Conservation (phyloP, 2,797 vertebrate species). For the Sternarchorhynchus goeldii region DNA sequence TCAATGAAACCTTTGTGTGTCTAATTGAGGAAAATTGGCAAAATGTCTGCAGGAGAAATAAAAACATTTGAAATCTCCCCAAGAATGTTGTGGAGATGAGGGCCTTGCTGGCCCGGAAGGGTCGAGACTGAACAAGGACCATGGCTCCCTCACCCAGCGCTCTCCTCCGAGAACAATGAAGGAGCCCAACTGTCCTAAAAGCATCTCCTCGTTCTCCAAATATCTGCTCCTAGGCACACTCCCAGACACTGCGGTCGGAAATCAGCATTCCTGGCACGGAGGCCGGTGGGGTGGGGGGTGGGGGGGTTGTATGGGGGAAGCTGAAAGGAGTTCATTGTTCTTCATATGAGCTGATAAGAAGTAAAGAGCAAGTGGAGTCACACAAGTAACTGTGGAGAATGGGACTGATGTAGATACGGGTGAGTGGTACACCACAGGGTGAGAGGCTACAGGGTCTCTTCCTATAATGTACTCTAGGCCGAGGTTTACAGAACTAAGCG, state of each 20-base stretch:
- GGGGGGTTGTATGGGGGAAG: conserved; percentile 25
- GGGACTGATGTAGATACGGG: conserved; percentile 10
- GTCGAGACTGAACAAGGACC: conserved; percentile 46
- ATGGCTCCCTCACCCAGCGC: conserved; percentile 45
- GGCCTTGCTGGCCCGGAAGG: conserved; percentile 39
- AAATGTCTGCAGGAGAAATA: conserved; percentile 49
- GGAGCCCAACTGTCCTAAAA: conserved; percentile 53
- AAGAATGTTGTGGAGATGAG: conserved; percentile 55
- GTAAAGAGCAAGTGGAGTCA: conserved; percentile 51
- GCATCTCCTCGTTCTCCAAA: conserved; percentile 54
- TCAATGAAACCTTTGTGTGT: conserved; percentile 59
- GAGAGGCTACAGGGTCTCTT: not conserved
- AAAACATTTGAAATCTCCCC: conserved; percentile 56
- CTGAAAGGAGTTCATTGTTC: conserved; percentile 62
- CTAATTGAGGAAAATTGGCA: conserved; percentile 59
- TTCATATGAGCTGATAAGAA: conserved; percentile 57
- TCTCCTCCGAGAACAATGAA: conserved; percentile 60
- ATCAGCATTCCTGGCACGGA: conserved; percentile 48
- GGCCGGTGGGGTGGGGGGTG: conserved; percentile 14
- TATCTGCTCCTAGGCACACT: conserved; percentile 56
- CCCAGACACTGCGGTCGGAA: conserved; percentile 57
- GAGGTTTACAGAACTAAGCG: not conserved
- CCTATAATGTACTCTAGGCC: not conserved
- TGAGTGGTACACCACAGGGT: not conserved
- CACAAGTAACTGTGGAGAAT: conserved; percentile 41